Evolutionary conservation across 2,797 vertebrate genomes (phyloP).

Genomic region (Gypaetus barbatus): DNA sequence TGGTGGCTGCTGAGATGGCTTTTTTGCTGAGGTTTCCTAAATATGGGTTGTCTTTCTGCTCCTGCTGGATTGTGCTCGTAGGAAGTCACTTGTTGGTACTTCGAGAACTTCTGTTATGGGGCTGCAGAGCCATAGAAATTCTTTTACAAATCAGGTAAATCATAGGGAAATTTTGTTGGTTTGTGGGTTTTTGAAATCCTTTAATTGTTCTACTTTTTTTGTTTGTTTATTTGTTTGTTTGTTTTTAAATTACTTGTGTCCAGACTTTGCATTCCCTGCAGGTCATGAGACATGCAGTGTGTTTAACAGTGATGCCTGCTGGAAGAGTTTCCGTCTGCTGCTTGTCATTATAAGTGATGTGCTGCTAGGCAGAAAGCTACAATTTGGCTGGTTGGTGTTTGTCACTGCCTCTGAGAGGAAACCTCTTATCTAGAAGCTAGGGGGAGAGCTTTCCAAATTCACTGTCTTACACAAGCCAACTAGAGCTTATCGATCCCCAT

Average conservation of each 20-base stretch:
- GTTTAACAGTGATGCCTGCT: not conserved
- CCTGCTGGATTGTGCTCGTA: not conserved
- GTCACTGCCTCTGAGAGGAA: not conserved
- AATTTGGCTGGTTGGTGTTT: constrained; percentile 11
- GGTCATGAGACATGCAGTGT: not conserved
- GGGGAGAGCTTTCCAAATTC: constrained; percentile 40
- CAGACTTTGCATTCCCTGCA: not conserved
- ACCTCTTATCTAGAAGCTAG: constrained; percentile 29
- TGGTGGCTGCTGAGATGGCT: not conserved
- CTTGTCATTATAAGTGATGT: constrained; percentile 26
- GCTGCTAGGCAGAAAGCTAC: constrained; percentile 4
- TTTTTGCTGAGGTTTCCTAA: constrained; percentile 28
- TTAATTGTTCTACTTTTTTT: not conserved
- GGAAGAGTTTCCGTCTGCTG: not conserved
- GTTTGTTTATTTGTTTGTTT: not conserved
- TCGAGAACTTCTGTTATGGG: not conserved
- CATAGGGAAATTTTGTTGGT: not conserved
- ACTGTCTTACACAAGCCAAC: not conserved
- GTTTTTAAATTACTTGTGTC: not conserved
- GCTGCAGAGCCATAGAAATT: not conserved
- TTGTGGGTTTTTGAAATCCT: not conserved
- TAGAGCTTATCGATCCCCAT: not conserved
- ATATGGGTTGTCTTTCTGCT: not conserved
- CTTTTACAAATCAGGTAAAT: not conserved
- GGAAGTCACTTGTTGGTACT: not conserved